Base-by-base conservation (phyloP, 2,888 invertebrate genomes). In the Cordylochernes scorpioides region DNA sequence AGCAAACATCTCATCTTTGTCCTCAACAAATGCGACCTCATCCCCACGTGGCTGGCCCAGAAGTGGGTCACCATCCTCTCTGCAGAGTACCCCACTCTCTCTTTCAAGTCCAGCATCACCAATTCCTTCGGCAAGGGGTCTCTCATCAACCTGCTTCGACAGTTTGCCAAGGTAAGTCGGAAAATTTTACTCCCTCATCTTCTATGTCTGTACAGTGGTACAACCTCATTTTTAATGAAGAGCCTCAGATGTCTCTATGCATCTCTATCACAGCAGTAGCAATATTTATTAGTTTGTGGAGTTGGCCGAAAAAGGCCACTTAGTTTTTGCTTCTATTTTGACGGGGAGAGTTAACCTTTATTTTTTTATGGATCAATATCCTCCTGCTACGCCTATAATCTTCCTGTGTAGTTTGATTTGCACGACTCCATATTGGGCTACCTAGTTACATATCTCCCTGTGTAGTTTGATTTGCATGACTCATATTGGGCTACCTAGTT, bases 71-170 rank as follows among this genome's bases (percentile, higher is more conserved):
- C 77, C 8, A 71, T 82, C 44, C 60, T 99, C 6, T 91, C 84
- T 50, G 60, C 71, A 9, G 88, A 94, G 50, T 82, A 86, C 55
- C 97, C 97, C 4, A 97, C 97, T 0, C 65, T 99, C 44, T 94
- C 94, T 1, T 99, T 97, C 51, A 91, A 94, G 57, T 88, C 97
- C 2, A 91, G 88, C n/a, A 58, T 97, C 38, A 88, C 75, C 21
- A 91, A 99, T 61, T 84, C 94, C 0, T 99, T 97, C 57, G 97
- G 77, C 29, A 97, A 97, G 60, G 91, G 91, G 10, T 78, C 91
- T 1, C 60, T 99, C 4, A 94, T 99, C 31, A 88, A 86, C 56
- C 59, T 99, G 17, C 59, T 99, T 24, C 64, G 97, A 14, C 97
- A 99, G 51, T 78, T 99, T 58, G 75, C 68, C 1, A 88, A 88